A percentile compares a stretch with the other conserved stretches of the same genome.
These are phyloP conservation scores for Tachina grossa DNA, from an alignment of 2,888 invertebrate genomes.

Conservation along the genomic window DNA sequence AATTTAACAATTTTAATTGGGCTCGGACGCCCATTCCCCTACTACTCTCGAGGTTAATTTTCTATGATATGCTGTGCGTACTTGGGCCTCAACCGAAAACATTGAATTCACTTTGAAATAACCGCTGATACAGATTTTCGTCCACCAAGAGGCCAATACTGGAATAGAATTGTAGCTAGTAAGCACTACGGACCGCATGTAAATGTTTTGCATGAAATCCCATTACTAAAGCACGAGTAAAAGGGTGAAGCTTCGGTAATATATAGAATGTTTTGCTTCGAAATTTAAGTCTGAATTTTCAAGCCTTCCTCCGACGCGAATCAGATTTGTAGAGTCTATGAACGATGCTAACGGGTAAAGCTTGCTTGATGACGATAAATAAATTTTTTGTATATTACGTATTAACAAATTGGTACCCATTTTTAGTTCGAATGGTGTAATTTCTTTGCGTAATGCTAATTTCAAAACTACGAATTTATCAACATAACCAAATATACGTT, in stretches of 20 bases:
- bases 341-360: conserved; percentile 1
- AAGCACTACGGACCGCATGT: conserved; percentile 61
- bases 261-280: conserved; percentile 5
- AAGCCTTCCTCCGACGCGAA: background rate
- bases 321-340: conserved; percentile 1
- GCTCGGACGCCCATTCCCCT: too few relatives aligned
- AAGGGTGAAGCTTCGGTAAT: conserved; percentile 14
- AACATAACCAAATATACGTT: conserved; percentile 31
- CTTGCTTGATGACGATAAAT: conserved; percentile 25
- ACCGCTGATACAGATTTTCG: conserved; percentile 50
- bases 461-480: too few relatives aligned
- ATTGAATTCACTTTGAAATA: too few relatives aligned
- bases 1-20: too few relatives aligned
- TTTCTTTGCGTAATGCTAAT: background rate
- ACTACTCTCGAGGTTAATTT: background rate
- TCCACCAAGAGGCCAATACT: conserved; percentile 71
- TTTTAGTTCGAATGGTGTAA: background rate
- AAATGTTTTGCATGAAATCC: conserved; percentile 54
- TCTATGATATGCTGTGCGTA: background rate
- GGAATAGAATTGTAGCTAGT: conserved; percentile 63
- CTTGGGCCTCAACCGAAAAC: background rate
- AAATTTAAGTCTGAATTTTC: background rate
- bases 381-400: conserved; percentile 23
- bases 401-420: conserved; percentile 27
- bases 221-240: conserved; percentile 13